Evolutionary conservation across 2,113 vertebrate genomes (phyloP).

Genomic region (Jacana jacana): DNA sequence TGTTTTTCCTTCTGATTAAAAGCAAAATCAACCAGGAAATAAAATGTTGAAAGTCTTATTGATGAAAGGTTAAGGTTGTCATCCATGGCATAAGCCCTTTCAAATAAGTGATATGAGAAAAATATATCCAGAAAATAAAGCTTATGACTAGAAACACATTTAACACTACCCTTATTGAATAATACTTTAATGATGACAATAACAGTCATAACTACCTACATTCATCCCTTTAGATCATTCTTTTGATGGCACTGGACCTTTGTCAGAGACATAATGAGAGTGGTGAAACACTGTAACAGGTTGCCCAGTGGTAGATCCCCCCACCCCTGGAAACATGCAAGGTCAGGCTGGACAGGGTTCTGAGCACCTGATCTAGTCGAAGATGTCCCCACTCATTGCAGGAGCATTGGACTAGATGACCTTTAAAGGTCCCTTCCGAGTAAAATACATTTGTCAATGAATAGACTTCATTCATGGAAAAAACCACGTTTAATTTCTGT

Average conservation of each 20-base stretch:
- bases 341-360: neutral
- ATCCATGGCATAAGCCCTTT: neutral
- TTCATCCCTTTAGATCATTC: neutral
- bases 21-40: neutral
- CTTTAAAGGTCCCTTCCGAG: neutral
- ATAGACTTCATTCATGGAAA: neutral
- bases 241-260: neutral
- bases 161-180: neutral
- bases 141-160: neutral
- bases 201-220: neutral
- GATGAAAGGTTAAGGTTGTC: neutral
- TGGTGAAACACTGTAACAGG: neutral
- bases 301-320: neutral
- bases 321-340: neutral
- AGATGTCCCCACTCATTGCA: neutral
- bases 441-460: accelerated
- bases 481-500: neutral
- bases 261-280: neutral
- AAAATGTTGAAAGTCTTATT: neutral
- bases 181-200: neutral
- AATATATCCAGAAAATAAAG: neutral
- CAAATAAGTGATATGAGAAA: neutral
- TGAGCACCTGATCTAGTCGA: neutral
- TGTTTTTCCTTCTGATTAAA: neutral
- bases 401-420: neutral